Base-by-base conservation (phyloP, 2,113 vertebrate species). In the Aphelocoma coerulescens region DNA sequence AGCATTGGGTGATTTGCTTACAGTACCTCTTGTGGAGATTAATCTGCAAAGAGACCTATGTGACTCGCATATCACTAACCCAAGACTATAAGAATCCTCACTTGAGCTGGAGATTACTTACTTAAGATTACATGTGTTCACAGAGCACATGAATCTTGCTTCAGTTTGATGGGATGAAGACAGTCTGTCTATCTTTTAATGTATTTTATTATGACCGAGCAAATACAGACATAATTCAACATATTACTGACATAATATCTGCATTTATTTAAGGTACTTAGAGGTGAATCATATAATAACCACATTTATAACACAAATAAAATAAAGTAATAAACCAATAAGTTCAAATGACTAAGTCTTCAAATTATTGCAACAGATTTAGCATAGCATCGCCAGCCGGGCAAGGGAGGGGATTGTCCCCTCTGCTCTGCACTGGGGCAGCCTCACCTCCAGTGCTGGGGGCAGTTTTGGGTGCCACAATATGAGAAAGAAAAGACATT, bases 381-480 rank as follows among this genome's bases (percentile, higher is more conserved):
- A 71, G 30, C n/a, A n/a, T 30, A 63, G 28, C 19, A 39, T 24
- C 1, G 0, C 23, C 33, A 24, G 23, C 10, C 0, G 0, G 10
- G 49, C 23, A 63, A 71, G 24, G 11, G 41, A 54, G 13, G 30
- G 20, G 30, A 41, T 59, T 59, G 17, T 59, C 6, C 17, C 0
- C 43, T 67, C 23, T 39, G 21, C 63, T 63, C 9, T 54, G 82
- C 6, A 0, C 23, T 30, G 28, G 23, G 6, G 3, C 0, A 0
- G 35, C 24, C 41, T 65, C 58, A 35, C 66, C 24, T 14, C 0
- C 0, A 48, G 8, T 20, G 30, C 48, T 55, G 57, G 49, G 51
- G 49, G 24, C 24, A 49, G 11, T 3, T 72, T 2, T 30, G 24
- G n/a, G 16, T 30, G 21, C 16, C 24, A 49, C 24, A 48, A 0